Percentiles rank a stretch among this genome's conserved stretches.
These are phyloP conservation scores for Acronicta aceris DNA, from an alignment of 2,888 invertebrate species.

Conservation along the genomic window DNA sequence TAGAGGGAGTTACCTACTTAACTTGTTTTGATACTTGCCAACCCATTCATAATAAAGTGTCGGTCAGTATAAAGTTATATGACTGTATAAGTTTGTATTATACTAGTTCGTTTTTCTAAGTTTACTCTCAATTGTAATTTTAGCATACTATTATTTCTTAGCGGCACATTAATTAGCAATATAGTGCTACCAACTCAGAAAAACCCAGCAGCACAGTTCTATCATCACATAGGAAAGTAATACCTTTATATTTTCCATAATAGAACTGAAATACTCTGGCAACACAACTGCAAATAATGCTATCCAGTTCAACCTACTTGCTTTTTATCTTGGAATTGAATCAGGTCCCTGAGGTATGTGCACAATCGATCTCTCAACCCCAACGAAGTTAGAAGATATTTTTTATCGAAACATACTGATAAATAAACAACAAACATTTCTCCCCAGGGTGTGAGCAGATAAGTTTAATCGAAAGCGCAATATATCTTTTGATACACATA, in stretches of 20 bases:
- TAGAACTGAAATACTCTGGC: background rate
- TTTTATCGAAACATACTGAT: background rate
- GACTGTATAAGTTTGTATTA: no score
- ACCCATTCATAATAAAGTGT: no score
- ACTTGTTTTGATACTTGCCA: background rate
- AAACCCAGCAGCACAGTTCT: background rate
- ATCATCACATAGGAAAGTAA: no score
- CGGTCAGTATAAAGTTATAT: no score
- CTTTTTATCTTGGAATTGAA: constrained; percentile 44
- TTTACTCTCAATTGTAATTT: no score
- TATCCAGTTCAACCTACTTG: constrained; percentile 12
- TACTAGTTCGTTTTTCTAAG: no score
- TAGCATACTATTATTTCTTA: no score
- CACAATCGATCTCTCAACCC: constrained; percentile 31
- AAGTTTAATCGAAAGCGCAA: constrained; percentile 28
- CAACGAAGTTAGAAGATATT: background rate
- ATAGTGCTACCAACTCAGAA: no score
- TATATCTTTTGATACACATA: no score
- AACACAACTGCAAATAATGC: constrained; percentile 20
- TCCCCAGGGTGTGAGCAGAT: constrained; percentile 4
- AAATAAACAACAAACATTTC: background rate
- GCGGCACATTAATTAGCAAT: no score
- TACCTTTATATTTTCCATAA: no score
- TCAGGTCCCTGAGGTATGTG: constrained; percentile 32
- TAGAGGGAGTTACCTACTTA: constrained; percentile 6